phyloP scores from a whole-genome alignment of 2,113 vertebrate species.

The Entomyzon cyanotis region DNA sequence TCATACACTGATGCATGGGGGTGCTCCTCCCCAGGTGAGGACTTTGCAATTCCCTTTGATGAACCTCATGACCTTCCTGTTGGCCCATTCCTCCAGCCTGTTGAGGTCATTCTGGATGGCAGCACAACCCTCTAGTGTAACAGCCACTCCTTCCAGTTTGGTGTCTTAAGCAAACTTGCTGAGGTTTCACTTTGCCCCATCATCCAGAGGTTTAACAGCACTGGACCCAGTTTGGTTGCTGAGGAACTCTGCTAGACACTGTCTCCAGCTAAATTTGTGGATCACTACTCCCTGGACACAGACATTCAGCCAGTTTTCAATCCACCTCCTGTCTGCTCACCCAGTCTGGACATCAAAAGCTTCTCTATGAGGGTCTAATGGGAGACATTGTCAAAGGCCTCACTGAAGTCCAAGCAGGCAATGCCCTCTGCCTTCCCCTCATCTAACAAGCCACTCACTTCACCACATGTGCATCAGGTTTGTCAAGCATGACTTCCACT shows the following conservation, averaged over 20 bases:
- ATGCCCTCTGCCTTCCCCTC: not conserved
- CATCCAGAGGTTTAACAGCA: not conserved
- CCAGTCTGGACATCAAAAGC: not conserved
- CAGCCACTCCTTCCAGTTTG: not conserved
- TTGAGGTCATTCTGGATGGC: not conserved
- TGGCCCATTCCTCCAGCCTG: not conserved
- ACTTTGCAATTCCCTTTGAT: not conserved
- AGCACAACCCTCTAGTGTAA: fast-evolving
- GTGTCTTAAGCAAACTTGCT: not conserved
- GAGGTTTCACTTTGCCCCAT: not conserved
- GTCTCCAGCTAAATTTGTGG: not conserved
- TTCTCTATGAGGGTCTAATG: not conserved
- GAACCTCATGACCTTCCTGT: not conserved
- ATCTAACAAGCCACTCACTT: not conserved
- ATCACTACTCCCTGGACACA: not conserved
- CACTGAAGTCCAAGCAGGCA: not conserved
- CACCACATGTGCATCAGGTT: not conserved
- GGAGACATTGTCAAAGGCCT: not conserved
- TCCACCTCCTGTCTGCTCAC: not conserved
- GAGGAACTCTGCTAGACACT: not conserved
- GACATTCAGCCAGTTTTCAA: not conserved
- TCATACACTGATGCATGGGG: no score
- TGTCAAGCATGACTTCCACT: not conserved
- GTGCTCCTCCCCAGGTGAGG: not conserved
- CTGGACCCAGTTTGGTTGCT: not conserved